phyloP scores from a whole-genome alignment of 2,797 vertebrate species.

The Micrastur ruficollis region DNA sequence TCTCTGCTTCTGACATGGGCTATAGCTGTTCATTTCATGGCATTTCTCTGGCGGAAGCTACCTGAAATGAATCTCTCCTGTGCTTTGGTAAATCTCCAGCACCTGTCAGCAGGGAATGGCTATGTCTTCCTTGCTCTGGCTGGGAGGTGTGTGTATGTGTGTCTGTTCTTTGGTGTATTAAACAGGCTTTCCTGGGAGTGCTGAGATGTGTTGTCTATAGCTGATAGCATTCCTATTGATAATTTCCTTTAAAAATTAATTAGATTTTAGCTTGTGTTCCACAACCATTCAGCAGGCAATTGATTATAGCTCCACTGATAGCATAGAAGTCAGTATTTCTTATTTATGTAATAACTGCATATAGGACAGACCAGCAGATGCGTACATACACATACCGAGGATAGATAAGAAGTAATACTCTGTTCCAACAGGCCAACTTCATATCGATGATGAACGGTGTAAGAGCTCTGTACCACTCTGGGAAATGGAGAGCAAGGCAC shows the following conservation, averaged over 20 bases:
- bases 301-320: not conserved
- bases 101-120: not conserved
- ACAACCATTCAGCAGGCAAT: fast-evolving
- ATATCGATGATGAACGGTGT: fast-evolving
- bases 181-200: not conserved
- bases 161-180: not conserved
- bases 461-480: not conserved
- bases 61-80: not conserved
- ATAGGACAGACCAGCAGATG: not conserved
- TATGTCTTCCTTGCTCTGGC: not conserved
- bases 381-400: not conserved
- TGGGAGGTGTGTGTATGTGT: not conserved
- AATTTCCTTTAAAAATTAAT: not conserved
- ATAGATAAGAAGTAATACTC: not conserved
- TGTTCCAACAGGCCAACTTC: not conserved
- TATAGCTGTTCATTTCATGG: not conserved
- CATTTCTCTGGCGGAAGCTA: not conserved
- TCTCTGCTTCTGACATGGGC: not conserved
- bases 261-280: not conserved
- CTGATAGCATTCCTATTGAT: not conserved
- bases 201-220: not conserved
- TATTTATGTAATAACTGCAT: not conserved
- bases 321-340: not conserved
- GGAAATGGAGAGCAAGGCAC: not conserved
- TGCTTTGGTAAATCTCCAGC: not conserved